Conservation (phyloP, 2,797 vertebrate genomes). For the Acipenser ruthenus region DNA sequence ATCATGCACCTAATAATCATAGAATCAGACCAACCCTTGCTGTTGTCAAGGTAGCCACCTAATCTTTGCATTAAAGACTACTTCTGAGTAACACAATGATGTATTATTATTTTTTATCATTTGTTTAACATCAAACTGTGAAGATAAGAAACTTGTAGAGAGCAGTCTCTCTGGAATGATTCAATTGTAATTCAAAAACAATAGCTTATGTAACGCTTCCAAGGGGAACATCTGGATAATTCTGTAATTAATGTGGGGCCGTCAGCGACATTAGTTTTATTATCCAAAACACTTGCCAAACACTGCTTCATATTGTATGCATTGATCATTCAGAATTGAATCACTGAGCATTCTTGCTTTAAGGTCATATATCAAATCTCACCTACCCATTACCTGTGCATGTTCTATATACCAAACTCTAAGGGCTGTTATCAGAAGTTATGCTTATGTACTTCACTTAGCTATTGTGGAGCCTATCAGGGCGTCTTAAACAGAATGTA, state of each 20-base stretch:
- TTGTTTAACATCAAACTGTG: not conserved
- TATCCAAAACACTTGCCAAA: not conserved
- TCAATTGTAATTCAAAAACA: not conserved
- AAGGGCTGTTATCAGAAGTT: too few species aligned
- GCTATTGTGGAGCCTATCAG: too few species aligned
- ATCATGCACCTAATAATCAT: conserved; percentile 92
- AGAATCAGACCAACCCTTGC: conserved; percentile 93
- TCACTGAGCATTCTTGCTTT: too few species aligned
- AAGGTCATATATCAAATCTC: too few species aligned
- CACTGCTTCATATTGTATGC: not conserved
- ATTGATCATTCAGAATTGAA: too few species aligned
- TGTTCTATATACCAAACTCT: too few species aligned
- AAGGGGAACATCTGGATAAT: conserved; percentile 1
- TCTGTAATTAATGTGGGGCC: not conserved
- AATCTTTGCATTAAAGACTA: conserved; percentile 33
- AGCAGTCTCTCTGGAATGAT: not conserved
- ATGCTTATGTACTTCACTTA: too few species aligned
- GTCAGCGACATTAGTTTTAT: not conserved
- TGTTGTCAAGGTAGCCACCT: conserved; percentile 84
- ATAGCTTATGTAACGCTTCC: not conserved
- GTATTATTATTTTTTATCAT: not conserved
- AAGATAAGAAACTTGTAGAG: not conserved
- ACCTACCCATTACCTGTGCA: too few species aligned
- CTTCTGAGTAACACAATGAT: conserved; percentile 22
- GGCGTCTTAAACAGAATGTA: too few species aligned